These are phyloP conservation scores for Myanophis thanlyinensis DNA, from an alignment of 2,113 vertebrate genomes.

Conservation along the genomic window DNA sequence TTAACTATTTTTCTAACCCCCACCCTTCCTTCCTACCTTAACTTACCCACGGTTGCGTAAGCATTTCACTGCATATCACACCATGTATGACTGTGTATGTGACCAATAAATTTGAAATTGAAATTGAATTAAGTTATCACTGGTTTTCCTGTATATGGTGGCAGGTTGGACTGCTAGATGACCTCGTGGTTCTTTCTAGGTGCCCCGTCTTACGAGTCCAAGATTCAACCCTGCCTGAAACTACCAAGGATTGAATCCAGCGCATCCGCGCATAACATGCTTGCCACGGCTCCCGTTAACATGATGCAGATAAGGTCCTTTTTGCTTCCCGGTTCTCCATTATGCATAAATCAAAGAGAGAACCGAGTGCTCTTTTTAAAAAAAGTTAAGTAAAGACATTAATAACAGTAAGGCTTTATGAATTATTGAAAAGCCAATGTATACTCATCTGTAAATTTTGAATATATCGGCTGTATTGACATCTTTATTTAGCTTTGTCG, in stretches of 20 bases:
- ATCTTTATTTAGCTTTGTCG: neutral
- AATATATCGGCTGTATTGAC: neutral
- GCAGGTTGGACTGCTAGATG: neutral
- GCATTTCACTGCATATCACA: too few species aligned
- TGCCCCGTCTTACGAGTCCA: neutral
- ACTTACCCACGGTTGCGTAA: too few species aligned
- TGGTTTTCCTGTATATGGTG: neutral
- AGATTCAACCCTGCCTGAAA: neutral
- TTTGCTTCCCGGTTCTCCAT: neutral
- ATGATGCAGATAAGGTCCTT: rapidly evolving
- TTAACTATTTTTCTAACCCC: too few species aligned
- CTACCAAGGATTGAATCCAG: neutral
- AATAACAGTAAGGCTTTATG: neutral
- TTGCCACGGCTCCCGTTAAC: neutral
- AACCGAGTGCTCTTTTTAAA: neutral
- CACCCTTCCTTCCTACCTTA: too few species aligned
- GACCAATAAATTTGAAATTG: too few species aligned
- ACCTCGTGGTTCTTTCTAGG: neutral
- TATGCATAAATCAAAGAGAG: neutral
- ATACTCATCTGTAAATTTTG: neutral
- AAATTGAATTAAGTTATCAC: neutral
- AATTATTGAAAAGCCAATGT: neutral
- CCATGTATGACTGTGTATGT: too few species aligned
- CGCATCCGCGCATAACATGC: neutral
- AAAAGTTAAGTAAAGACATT: neutral